A percentile compares a stretch with the other conserved stretches of the same genome.
Conservation (phyloP, 2,113 vertebrate genomes). For the Colius striatus region DNA sequence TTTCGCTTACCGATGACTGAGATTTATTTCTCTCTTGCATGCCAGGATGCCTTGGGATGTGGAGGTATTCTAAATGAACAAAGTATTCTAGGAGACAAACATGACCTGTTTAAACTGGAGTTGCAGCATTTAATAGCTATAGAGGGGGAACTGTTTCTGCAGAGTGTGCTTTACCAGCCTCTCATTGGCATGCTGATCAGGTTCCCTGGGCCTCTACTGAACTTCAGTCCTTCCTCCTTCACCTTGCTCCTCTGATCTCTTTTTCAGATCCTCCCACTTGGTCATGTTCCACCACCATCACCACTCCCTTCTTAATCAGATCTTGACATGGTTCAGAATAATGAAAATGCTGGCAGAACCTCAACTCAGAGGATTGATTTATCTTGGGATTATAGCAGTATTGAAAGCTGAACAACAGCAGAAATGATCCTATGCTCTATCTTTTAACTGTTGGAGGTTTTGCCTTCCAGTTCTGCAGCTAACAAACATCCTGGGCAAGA, state of each 20-base stretch:
- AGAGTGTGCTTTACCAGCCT: rapidly evolving
- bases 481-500: background rate
- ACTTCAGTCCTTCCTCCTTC: background rate
- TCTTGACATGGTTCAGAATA: background rate
- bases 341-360: background rate
- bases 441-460: background rate
- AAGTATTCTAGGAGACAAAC: background rate
- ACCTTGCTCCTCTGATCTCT: background rate
- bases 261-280: background rate
- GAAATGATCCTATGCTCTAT: background rate
- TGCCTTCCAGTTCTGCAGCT: background rate
- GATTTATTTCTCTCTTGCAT: background rate
- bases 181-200: background rate
- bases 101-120: background rate
- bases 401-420: background rate
- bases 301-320: background rate
- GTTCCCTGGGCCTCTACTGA: background rate
- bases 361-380: background rate
- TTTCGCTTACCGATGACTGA: background rate
- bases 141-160: background rate
- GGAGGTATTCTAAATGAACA: background rate
- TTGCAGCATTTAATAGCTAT: background rate
- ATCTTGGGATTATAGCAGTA: background rate
- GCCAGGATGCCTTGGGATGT: background rate
- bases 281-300: background rate